Conservation (phyloP, 1,140 invertebrate species). For the Caligus rogercresseyi region DNA sequence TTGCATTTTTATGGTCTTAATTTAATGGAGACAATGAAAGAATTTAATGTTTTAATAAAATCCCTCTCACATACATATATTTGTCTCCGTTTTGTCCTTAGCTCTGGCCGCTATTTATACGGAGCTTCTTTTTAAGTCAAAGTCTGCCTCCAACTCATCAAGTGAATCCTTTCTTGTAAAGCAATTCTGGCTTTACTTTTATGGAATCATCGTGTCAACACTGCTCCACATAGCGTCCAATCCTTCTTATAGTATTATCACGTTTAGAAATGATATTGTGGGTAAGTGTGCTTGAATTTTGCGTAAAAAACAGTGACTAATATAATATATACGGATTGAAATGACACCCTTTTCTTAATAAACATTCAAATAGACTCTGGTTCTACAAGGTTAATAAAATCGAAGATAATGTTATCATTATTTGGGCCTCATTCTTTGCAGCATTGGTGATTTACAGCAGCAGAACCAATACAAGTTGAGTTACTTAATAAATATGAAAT, state of each 20-base stretch:
- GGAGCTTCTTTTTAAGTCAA: conserved; percentile 14
- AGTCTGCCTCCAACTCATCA: background rate
- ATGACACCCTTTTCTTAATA: no score
- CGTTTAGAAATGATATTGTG: background rate
- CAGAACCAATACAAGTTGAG: no score
- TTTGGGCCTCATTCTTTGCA: no score
- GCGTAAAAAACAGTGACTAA: background rate
- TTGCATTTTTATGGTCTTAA: no score
- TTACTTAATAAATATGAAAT: no score
- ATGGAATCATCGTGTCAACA: background rate
- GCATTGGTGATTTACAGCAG: no score
- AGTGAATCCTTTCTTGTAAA: conserved; percentile 12
- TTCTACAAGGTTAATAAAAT: no score
- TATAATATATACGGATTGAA: no score
- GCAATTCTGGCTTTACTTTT: conserved; percentile 20
- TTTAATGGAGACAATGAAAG: no score
- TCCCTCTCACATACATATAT: background rate
- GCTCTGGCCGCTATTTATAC: conserved; percentile 17
- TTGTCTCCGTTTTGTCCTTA: background rate
- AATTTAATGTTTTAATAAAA: background rate
- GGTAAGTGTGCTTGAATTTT: background rate
- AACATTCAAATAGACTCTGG: no score
- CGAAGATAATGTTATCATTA: no score
- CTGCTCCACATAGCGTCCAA: conserved; percentile 6
- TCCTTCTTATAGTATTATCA: background rate